These are phyloP conservation scores for Proisotoma minuta DNA, from an alignment of 2,888 invertebrate genomes.

Conservation along the genomic window DNA sequence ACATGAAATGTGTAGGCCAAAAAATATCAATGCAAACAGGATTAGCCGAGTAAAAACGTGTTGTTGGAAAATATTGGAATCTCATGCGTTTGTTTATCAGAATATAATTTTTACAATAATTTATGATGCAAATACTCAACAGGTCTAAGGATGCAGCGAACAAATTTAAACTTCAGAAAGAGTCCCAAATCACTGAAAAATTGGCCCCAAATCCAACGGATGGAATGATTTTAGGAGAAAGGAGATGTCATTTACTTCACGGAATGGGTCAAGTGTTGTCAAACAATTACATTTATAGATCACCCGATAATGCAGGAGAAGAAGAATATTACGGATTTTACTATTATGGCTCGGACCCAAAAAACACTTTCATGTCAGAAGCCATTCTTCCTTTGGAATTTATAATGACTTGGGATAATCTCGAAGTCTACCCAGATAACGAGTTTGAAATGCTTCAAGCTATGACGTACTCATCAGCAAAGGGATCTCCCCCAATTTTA, in stretches of 20 bases:
- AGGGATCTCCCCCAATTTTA: conserved; percentile 37
- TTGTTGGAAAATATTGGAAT: too few relatives aligned
- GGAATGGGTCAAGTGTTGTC: conserved; percentile 39
- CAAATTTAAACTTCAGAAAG: conserved; percentile 34
- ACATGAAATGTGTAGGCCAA: too few relatives aligned
- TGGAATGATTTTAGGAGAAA: conserved; percentile 38
- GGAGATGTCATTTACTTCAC: conserved; percentile 32
- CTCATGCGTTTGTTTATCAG: too few relatives aligned
- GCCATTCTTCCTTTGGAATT: conserved; percentile 44
- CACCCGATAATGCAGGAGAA: conserved; percentile 22
- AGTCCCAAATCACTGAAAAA: conserved; percentile 37
- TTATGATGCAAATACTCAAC: too few relatives aligned
- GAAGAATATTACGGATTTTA: conserved; percentile 31
- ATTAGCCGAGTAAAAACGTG: too few relatives aligned
- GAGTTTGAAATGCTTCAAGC: conserved; percentile 35
- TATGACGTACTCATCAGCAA: conserved; percentile 45
- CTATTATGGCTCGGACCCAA: conserved; percentile 21
- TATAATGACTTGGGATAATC: conserved; percentile 46
- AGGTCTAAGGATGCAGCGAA: conserved; percentile 36
- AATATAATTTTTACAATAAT: too few relatives aligned
- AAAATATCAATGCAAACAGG: too few relatives aligned
- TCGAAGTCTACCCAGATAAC: conserved; percentile 45
- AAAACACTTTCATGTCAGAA: conserved; percentile 37
- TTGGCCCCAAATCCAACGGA: conserved; percentile 23
- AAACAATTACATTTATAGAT: conserved; percentile 40